Conservation (phyloP, 2,113 vertebrate species). For the Eidolon helvum region DNA sequence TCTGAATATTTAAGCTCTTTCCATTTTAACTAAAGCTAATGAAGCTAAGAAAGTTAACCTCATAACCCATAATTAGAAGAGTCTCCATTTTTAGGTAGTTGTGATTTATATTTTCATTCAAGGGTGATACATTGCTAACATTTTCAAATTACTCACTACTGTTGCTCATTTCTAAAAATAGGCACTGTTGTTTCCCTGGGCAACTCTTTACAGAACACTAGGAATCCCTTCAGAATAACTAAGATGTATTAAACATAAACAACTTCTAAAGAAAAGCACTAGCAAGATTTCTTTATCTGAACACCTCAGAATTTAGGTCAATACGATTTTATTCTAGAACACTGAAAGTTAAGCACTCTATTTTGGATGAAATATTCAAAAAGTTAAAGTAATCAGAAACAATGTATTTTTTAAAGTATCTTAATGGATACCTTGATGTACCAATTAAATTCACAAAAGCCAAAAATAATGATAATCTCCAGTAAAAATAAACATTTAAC, state of each 20-base stretch:
- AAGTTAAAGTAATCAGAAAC: neutral
- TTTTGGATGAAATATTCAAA: neutral
- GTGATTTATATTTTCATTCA: neutral
- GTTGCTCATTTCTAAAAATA: conserved; percentile 5
- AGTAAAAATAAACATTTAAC: neutral
- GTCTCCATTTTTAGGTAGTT: neutral
- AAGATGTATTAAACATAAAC: neutral
- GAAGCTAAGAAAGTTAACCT: neutral
- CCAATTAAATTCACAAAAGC: neutral
- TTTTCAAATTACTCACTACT: neutral
- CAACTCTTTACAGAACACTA: neutral
- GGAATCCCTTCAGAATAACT: neutral
- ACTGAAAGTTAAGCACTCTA: neutral
- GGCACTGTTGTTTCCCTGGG: neutral
- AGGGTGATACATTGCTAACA: neutral
- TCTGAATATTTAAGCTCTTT: neutral
- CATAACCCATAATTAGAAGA: neutral
- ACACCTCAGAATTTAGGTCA: neutral
- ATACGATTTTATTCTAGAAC: neutral
- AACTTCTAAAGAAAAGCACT: neutral
- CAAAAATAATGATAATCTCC: neutral
- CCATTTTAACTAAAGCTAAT: neutral
- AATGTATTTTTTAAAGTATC: neutral
- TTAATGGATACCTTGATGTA: neutral
- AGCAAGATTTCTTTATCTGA: neutral